Base-by-base conservation (phyloP, 2,797 vertebrate genomes). In the Acanthurus tractus region DNA sequence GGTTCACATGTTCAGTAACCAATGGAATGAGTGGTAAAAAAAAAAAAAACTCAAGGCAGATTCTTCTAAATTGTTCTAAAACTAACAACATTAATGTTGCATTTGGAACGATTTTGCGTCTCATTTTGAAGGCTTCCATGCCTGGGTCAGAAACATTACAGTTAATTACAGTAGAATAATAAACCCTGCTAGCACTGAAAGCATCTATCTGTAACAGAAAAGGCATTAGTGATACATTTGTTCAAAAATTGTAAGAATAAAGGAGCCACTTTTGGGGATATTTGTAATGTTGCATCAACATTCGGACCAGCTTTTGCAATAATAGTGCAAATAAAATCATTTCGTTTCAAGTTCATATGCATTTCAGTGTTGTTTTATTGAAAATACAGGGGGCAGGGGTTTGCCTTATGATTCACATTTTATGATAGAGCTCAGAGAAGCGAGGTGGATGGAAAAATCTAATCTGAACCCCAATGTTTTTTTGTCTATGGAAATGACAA, bases 401-500 rank as follows among this genome's bases (percentile, higher is more conserved):
- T 84, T 70, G 69, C 61, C 67, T 86, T 78, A 85, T 84, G 82
- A 88, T 85, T 89, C 76, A 79, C 75, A 88, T 83, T 83, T 81
- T 81, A 69, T 80, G 83, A 91, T 86, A 72, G 75, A 90, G 75
- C 80, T 81, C 5, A 85, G 84, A 91, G 90, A 92, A 91, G 81
- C 25, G 69, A 44, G 78, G 64, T 75, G 45, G 61, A 79, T 17
- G 77, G 76, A 78, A 81, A 89, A 93, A 29, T 93, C 88, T 93
- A 90, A 93, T 94, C 92, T 86, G 83, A 81, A 86, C 44, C 69
- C 62, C 80, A 23, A 42, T 86, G 77, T 73, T 86, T 83, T 85
- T 86, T 85, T 85, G 87, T 89, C 91, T 92, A 90, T 92, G 88
- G 86, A 93, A 93, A 94, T 93, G 84, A 92, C 92, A 78, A 65